A percentile compares a stretch with the other conserved stretches of the same genome.
These are phyloP conservation scores for Heloderma charlesbogerti DNA, from an alignment of 2,113 vertebrate species.

Conservation along the genomic window DNA sequence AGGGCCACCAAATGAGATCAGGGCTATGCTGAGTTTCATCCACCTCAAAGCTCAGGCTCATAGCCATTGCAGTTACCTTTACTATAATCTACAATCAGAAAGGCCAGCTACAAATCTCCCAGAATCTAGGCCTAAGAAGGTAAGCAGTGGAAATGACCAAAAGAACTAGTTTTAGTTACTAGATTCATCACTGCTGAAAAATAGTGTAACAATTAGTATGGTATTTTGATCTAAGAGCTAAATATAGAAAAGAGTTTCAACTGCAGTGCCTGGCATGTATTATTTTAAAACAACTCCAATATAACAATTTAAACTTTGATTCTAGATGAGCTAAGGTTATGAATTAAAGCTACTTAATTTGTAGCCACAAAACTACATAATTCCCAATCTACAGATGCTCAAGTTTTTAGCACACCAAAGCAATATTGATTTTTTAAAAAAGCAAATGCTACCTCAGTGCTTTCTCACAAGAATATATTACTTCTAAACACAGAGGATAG, in stretches of 20 bases:
- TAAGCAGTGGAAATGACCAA: background rate
- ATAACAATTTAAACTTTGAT: conserved; percentile 17
- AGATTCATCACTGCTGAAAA: background rate
- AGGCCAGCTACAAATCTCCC: background rate
- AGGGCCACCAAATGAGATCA: background rate
- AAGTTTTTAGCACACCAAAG: background rate
- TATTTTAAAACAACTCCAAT: background rate
- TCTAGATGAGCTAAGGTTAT: background rate
- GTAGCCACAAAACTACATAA: conserved; percentile 36
- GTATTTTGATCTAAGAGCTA: background rate
- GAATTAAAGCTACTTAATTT: conserved; percentile 23
- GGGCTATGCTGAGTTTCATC: background rate
- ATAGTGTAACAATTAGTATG: background rate
- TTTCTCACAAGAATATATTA: background rate
- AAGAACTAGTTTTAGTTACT: background rate
- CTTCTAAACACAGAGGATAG: background rate
- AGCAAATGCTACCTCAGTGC: background rate
- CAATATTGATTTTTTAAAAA: background rate
- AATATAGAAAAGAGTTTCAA: background rate
- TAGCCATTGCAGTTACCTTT: no score
- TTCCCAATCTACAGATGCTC: background rate
- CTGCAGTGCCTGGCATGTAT: background rate
- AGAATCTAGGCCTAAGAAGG: background rate
- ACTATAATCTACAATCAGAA: background rate
- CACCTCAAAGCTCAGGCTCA: background rate